Conservation (phyloP, 1,140 invertebrate species). For the Tachypleus tridentatus region DNA sequence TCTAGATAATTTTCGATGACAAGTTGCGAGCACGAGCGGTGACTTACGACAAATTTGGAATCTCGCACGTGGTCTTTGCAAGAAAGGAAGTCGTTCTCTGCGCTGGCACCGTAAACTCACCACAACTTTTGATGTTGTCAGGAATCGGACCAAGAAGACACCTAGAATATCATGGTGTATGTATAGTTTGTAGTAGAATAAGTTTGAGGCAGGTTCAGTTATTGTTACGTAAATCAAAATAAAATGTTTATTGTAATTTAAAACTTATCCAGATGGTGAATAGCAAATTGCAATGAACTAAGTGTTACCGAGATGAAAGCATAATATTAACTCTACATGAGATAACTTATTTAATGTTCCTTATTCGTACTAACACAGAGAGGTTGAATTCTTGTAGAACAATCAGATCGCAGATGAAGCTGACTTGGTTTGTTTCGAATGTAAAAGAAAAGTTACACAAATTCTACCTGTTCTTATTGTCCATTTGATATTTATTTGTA, state of each 20-base stretch:
- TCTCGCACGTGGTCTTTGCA: slow-evolving; percentile 49
- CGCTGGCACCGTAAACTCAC: slow-evolving; percentile 63
- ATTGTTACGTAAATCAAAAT: background rate
- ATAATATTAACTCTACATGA: background rate
- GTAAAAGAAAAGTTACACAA: too few species aligned
- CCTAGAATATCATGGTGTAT: slow-evolving; percentile 23
- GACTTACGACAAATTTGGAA: slow-evolving; percentile 52
- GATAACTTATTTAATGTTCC: background rate
- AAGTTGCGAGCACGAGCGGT: slow-evolving; percentile 65
- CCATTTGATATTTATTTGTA: too few species aligned
- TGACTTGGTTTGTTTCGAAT: too few species aligned
- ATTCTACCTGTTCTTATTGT: too few species aligned
- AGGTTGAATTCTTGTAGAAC: too few species aligned
- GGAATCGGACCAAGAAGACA: slow-evolving; percentile 65
- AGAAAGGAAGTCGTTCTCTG: slow-evolving; percentile 64
- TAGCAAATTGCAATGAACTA: background rate
- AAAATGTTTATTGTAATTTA: background rate
- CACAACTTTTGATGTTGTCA: slow-evolving; percentile 77
- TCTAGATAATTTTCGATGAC: slow-evolving; percentile 62
- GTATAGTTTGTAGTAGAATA: background rate
- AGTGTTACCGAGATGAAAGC: background rate
- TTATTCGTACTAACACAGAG: background rate
- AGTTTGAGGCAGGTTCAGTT: background rate
- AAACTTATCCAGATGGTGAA: background rate
- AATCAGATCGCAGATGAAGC: too few species aligned